These are phyloP conservation scores for Scophthalmus maximus DNA, from an alignment of 2,113 vertebrate species.

Conservation along the genomic window DNA sequence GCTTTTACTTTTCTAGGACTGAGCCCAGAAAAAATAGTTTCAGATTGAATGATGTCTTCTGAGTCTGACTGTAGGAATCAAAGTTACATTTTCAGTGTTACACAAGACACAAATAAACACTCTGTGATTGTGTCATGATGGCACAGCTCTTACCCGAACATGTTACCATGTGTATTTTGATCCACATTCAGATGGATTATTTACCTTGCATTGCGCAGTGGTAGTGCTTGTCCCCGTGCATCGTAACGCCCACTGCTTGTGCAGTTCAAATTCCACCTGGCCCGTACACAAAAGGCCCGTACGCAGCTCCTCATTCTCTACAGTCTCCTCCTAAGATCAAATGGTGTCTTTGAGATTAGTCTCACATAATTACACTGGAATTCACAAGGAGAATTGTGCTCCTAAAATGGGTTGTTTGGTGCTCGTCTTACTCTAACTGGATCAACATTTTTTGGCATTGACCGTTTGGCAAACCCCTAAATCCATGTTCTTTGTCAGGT, in stretches of 20 bases:
- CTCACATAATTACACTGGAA: too few relatives aligned
- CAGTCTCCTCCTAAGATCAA: too few relatives aligned
- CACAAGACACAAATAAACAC: neutral
- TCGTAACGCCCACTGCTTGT: neutral
- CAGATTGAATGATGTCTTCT: neutral
- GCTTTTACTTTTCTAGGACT: neutral
- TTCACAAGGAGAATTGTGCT: too few relatives aligned
- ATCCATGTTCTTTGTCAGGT: constrained; percentile 38
- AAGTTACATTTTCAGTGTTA: neutral
- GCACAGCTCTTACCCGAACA: neutral
- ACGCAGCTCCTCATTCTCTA: neutral
- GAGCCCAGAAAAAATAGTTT: neutral
- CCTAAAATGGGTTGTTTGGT: neutral
- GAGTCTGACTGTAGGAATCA: neutral
- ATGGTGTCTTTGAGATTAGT: too few relatives aligned
- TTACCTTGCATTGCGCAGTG: constrained; percentile 16
- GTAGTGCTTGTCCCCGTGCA: constrained; percentile 15
- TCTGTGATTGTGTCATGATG: neutral
- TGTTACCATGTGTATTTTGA: constrained; percentile 9
- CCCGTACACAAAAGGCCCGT: neutral
- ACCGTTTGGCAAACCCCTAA: constrained; percentile 34
- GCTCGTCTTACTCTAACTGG: neutral
- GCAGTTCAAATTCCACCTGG: constrained; percentile 45
- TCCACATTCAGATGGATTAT: constrained; percentile 10
- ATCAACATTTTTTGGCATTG: neutral